Evolutionary conservation across 1,140 invertebrate species (phyloP).

Genomic region (Cyclina sinensis): DNA sequence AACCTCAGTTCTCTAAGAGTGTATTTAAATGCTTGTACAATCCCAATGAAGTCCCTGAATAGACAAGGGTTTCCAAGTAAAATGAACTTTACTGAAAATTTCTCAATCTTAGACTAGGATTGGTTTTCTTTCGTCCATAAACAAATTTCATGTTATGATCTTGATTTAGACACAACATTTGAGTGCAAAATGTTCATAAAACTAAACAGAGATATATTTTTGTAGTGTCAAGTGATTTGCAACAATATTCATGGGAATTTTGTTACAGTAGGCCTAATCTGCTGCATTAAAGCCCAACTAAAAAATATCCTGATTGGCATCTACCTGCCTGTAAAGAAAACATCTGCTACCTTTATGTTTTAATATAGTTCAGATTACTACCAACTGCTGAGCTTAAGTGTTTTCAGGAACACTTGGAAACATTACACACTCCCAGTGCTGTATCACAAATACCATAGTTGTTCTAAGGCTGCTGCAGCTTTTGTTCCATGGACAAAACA

Average conservation of each 20-base stretch:
- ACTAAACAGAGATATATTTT: neutral
- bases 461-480: neutral
- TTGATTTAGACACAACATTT: neutral
- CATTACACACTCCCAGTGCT: constrained; percentile 49
- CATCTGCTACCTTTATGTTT: constrained; percentile 56
- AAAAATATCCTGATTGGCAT: constrained; percentile 26
- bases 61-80: too few relatives aligned
- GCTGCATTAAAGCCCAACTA: neutral
- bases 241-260: constrained; percentile 23
- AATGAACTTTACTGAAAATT: too few relatives aligned
- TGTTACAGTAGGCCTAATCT: constrained; percentile 29
- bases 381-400: constrained; percentile 36
- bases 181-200: neutral
- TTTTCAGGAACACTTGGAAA: constrained; percentile 50
- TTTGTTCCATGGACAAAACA: too few relatives aligned
- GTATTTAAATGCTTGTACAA: too few relatives aligned
- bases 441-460: constrained; percentile 14
- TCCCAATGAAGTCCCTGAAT: too few relatives aligned
- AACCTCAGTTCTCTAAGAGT: too few relatives aligned
- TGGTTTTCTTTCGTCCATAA: too few relatives aligned
- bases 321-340: constrained; percentile 21
- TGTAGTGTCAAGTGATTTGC: constrained; percentile 9
- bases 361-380: constrained; percentile 62
- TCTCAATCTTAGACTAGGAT: too few relatives aligned
- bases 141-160: neutral